Base-by-base conservation (phyloP, 2,113 vertebrate genomes). In the Platichthys flesus region DNA sequence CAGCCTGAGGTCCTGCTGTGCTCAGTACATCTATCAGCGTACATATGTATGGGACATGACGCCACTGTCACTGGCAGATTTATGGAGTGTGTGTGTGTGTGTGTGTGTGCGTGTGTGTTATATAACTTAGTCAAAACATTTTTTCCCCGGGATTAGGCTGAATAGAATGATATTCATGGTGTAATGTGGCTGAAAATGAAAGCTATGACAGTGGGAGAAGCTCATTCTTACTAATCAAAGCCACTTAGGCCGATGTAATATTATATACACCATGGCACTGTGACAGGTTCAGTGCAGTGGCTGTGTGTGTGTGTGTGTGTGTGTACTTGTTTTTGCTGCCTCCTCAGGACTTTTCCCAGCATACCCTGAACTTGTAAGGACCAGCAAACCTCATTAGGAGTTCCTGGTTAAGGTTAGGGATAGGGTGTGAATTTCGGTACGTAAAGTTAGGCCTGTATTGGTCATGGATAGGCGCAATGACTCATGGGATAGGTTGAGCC, bases 151-250 rank as follows among this genome's bases (percentile, higher is more conserved):
- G 85, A 87, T 73, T 59, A 64, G 52, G 66, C 40, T 64, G 49
- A 57, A 59, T 21, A 15, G 54, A 62, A 18, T 67, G 74, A 76
- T 75, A 74, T 63, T 81, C 49, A 73, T 13, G 51, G 49, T 82
- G 75, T 62, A 79, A 80, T 76, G 74, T 78, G 66, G 74, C 74
- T 71, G 71, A 81, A 76, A 79, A 79, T 74, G 52, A 68, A 79
- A 78, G 59, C 71, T 26, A 35, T 21, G 21, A 45, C 31, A 31
- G 31, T 54, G 24, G 45, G 71, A 66, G 64, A 40, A 51, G 35
- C 70, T 80, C 26, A 5, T 72, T 63, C 79, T 57, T 59, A 66
- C 60, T 54, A 66, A 79, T 81, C 72, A 83, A 63, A 78, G 71
- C 24, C 42, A 73, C 55, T 52, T 15, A 40, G 49, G 37, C 67